Percentiles rank a stretch among this genome's conserved stretches.
Evolutionary conservation across 2,113 vertebrate genomes (phyloP).

Genomic region (Ptychochromis oligacanthus): DNA sequence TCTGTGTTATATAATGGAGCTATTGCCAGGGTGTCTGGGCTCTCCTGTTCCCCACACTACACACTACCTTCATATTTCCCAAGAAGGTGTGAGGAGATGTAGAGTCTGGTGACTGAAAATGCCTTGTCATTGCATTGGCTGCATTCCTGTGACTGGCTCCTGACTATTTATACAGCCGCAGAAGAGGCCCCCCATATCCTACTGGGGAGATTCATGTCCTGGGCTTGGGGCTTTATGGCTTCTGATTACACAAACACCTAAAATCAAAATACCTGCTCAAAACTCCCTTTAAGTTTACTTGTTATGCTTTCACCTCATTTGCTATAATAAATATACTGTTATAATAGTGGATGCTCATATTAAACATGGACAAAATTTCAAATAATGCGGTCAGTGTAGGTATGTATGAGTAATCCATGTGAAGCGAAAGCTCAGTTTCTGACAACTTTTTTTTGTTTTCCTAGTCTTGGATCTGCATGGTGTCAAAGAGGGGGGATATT

Average conservation of each 20-base stretch:
- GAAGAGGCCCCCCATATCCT: slow-evolving; percentile 65
- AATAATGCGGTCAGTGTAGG: background rate
- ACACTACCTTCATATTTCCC: slow-evolving; percentile 63
- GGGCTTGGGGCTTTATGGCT: slow-evolving; percentile 12
- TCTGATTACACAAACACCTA: slow-evolving; percentile 29
- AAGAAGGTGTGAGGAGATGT: slow-evolving; percentile 75
- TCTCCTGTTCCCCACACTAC: slow-evolving; percentile 36
- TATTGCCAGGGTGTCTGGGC: background rate
- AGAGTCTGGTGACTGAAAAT: slow-evolving; percentile 64
- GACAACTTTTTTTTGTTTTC: background rate
- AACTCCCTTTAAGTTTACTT: background rate
- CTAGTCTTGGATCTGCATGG: background rate
- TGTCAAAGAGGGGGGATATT: background rate
- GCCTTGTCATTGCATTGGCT: slow-evolving; percentile 74
- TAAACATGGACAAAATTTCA: background rate
- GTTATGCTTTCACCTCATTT: background rate
- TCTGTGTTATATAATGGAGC: background rate
- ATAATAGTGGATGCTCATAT: background rate
- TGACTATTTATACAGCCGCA: slow-evolving; percentile 80
- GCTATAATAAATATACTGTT: background rate
- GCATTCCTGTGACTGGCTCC: slow-evolving; percentile 75
- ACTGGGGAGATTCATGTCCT: slow-evolving; percentile 31
- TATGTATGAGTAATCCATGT: too few relatives aligned
- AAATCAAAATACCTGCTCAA: background rate
- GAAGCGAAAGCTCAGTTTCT: background rate